Evolutionary conservation across 2,113 vertebrate genomes (phyloP).

Genomic region (Ammodytes marinus): DNA sequence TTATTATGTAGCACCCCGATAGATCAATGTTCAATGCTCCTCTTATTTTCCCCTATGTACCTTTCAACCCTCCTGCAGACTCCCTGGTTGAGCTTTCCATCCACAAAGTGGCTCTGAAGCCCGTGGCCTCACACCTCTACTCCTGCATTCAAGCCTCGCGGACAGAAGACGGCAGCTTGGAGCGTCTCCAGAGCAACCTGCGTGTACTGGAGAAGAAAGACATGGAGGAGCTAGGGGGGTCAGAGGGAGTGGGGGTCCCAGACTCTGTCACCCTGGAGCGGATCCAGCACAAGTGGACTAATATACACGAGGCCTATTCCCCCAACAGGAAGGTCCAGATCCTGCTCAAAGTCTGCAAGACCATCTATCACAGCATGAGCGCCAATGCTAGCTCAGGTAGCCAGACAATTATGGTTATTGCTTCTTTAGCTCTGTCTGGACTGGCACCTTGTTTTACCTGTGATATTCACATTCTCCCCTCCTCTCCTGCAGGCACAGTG

Average conservation of each 20-base stretch:
- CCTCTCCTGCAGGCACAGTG: conserved; percentile 78
- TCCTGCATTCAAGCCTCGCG: conserved; percentile 78
- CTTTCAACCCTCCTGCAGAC: conserved; percentile 71
- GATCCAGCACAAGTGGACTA: conserved; percentile 84
- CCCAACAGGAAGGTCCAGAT: conserved; percentile 89
- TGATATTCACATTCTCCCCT: not conserved
- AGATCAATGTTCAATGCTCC: accelerated
- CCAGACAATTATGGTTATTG: not conserved
- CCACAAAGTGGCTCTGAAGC: conserved; percentile 89
- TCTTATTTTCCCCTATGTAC: not conserved
- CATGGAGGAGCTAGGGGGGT: conserved; percentile 78
- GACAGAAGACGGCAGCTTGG: conserved; percentile 70
- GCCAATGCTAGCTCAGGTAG: conserved; percentile 79
- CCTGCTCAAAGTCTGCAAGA: conserved; percentile 90
- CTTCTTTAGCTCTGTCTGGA: not conserved
- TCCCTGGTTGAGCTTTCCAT: conserved; percentile 85
- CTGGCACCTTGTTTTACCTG: not conserved
- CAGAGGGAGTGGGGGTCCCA: conserved; percentile 77
- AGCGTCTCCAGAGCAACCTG: conserved; percentile 76
- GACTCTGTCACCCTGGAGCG: conserved; percentile 81
- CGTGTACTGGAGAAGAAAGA: conserved; percentile 57
- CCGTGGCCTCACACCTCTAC: conserved; percentile 84
- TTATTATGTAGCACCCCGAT: not conserved
- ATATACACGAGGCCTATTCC: conserved; percentile 87
- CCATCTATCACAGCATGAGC: conserved; percentile 89